Evolutionary conservation across 1,140 invertebrate species (phyloP).

Genomic region (Thaumatotibia leucotreta): DNA sequence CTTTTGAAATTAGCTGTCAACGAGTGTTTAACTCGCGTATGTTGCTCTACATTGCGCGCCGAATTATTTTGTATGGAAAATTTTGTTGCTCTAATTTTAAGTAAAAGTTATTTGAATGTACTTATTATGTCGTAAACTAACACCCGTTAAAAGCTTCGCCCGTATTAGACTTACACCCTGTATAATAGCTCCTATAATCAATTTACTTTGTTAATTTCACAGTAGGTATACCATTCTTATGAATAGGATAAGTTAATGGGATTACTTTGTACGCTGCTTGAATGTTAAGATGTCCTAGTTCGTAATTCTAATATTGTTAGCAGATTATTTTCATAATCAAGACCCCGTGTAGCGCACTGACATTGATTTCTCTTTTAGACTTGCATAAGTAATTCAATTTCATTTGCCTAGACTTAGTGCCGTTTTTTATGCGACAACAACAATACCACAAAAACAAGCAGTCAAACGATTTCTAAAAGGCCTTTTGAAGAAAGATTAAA

Average conservation of each 20-base stretch:
- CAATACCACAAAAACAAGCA: neutral
- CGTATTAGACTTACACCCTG: too few relatives aligned
- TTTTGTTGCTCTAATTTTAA: too few relatives aligned
- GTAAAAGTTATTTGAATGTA: too few relatives aligned
- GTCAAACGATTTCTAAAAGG: neutral
- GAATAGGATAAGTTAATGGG: constrained; percentile 18
- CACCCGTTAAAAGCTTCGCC: too few relatives aligned
- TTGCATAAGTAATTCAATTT: constrained; percentile 1
- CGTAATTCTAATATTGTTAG: constrained; percentile 33
- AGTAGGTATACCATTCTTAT: neutral
- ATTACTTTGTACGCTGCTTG: constrained; percentile 16
- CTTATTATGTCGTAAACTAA: too few relatives aligned
- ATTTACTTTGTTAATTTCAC: neutral
- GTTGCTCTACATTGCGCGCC: too few relatives aligned
- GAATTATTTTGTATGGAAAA: too few relatives aligned
- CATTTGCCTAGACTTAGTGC: neutral
- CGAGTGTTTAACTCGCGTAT: too few relatives aligned
- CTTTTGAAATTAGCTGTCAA: too few relatives aligned
- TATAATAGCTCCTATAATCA: neutral
- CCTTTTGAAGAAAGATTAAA: neutral
- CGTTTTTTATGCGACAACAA: neutral
- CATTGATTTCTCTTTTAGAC: constrained; percentile 5
- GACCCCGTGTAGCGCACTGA: neutral
- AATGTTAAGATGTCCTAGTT: constrained; percentile 8
- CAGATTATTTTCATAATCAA: constrained; percentile 19